phyloP scores from a whole-genome alignment of 2,888 invertebrate genomes.

The Cerastis rubricosa region DNA sequence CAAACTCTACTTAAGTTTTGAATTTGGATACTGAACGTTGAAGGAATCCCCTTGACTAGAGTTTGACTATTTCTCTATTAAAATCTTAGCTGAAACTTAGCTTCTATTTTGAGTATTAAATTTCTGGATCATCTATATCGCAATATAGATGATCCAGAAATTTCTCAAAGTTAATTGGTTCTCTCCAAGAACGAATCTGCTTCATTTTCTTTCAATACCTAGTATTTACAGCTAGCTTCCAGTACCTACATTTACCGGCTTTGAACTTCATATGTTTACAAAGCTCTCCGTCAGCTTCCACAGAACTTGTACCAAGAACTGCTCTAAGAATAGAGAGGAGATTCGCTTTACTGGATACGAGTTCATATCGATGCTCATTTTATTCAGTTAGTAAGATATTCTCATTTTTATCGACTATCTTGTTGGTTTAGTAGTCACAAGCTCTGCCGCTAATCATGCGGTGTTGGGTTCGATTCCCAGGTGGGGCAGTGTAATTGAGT shows the following conservation, averaged over 20 bases:
- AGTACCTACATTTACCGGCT: conserved; percentile 34
- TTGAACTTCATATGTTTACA: conserved; percentile 54
- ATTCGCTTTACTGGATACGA: conserved; percentile 2
- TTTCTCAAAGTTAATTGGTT: not conserved
- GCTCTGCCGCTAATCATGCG: not conserved
- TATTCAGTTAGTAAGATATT: not conserved
- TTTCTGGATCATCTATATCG: not conserved
- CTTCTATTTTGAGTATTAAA: not conserved
- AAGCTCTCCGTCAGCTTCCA: conserved; percentile 11
- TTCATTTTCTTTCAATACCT: not conserved
- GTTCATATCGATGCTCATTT: not conserved
- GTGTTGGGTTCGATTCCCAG: not conserved
- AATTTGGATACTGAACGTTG: too few relatives aligned
- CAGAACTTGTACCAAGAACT: conserved; percentile 47
- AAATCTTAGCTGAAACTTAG: too few relatives aligned
- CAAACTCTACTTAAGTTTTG: not conserved
- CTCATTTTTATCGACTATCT: not conserved
- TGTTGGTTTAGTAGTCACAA: not conserved
- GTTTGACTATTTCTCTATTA: not conserved
- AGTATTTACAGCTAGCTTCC: conserved; percentile 5
- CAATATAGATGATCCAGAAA: too few relatives aligned
- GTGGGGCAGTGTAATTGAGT: not conserved
- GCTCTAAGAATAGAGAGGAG: conserved; percentile 49
- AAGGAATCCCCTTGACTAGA: not conserved
- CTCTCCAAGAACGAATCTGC: not conserved